Evolutionary conservation across 2,888 invertebrate genomes (phyloP), one percentile per base, ranked within the genome.

Genomic region (Biston stratarius): DNA sequence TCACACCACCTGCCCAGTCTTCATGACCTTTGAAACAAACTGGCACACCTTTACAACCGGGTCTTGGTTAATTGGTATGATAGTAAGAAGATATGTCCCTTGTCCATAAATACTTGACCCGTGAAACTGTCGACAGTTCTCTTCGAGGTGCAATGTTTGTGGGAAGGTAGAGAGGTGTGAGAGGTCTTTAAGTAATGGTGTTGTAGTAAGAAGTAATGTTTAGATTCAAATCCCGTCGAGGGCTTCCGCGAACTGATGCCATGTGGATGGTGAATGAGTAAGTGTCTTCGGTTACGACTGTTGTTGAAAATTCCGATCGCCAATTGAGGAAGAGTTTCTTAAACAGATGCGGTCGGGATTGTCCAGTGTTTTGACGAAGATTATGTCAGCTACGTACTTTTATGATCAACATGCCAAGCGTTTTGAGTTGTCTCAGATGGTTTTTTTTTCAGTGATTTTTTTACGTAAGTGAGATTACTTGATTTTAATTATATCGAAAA

Each of bases 181-280:
- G 45, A 77, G 83, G 59, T 76, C 83, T 66, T 59, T 15, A 6
- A 61, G 62, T 24, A 49, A 14, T 81, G 78, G 88, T 65, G 86
- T 63, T 67, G 64, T 67, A 75, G 80, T 84, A 86, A 87, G 90
- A 90, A 85, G 84, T 86, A 83, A 82, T 90, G 90, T 92, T 92
- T 88, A 85, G 85, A 92, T 92, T 89, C 92, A 87, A 77, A 81
- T 83, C 85, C 86, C 89, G 92, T 91, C 79, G 78, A 73, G 73
- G 74, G 87, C 89, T 92, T 92, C 92, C 91, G 85, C 88, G 92
- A 91, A 92, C 75, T 80, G 69, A 80, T 85, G 84, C 81, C 79
- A 76, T 79, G 85, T 85, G 83, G 78, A 80, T 83, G 82, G 77
- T 82, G 74, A 79, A 78, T 81, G 77, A 80, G 74, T 74, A 79